These are phyloP conservation scores for Solenodon paradoxus DNA, from an alignment of 2,113 vertebrate genomes.

Conservation along the genomic window DNA sequence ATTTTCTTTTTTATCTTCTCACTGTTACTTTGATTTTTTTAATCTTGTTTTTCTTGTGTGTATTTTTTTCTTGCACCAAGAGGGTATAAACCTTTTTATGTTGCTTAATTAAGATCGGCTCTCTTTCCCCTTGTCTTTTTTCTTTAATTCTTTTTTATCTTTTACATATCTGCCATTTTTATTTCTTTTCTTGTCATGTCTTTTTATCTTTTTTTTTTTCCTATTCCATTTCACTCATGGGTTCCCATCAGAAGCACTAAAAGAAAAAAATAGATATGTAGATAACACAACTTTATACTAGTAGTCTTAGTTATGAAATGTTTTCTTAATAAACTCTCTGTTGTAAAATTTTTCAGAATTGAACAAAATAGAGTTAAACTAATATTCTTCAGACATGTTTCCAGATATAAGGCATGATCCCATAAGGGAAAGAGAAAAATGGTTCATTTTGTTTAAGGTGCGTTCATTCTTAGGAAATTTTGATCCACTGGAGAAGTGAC, in stretches of 20 bases:
- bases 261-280: neutral
- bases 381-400: neutral
- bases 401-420: neutral
- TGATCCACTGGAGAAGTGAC: neutral
- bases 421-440: neutral
- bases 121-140: slow-evolving; percentile 27
- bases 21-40: slow-evolving; percentile 2
- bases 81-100: neutral
- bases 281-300: neutral
- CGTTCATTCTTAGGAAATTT: neutral
- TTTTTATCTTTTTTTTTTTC: slow-evolving; percentile 26
- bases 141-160: slow-evolving; percentile 22
- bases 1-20: slow-evolving; percentile 35
- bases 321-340: slow-evolving; percentile 11
- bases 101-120: slow-evolving; percentile 4
- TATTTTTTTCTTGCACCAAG: slow-evolving; percentile 5
- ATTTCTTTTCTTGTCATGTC: neutral
- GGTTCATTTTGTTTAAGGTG: neutral
- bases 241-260: neutral
- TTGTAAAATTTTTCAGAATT: slow-evolving; percentile 1
- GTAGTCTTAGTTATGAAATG: neutral
- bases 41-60: slow-evolving; percentile 37
- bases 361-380: neutral
- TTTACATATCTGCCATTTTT: slow-evolving; percentile 9
- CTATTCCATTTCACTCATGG: neutral